phyloP scores from a whole-genome alignment of 2,113 vertebrate genomes.

The Picathartes gymnocephalus region DNA sequence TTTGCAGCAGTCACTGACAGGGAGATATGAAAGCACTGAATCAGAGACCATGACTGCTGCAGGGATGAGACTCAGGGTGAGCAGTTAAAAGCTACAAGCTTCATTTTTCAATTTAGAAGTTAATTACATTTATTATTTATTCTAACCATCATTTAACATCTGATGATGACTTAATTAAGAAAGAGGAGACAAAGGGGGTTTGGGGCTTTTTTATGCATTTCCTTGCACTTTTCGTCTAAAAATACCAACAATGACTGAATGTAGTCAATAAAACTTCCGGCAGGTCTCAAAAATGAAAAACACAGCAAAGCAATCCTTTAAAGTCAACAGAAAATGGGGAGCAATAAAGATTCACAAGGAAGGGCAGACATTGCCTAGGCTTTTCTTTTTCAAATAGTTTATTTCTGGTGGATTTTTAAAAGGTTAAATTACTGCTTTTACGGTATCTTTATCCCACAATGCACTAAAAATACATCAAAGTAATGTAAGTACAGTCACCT shows the following conservation, averaged over 20 bases:
- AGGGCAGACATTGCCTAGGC: not conserved
- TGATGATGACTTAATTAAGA: not conserved
- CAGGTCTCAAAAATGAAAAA: not conserved
- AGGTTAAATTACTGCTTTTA: not conserved
- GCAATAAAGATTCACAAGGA: not conserved
- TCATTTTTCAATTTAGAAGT: not conserved
- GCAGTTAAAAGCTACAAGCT: not conserved
- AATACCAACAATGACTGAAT: not conserved
- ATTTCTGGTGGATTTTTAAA: not conserved
- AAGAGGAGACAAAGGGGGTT: not conserved
- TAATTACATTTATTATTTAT: not conserved
- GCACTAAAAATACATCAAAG: not conserved
- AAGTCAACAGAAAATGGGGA: not conserved
- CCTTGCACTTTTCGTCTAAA: not conserved
- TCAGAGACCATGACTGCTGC: rapidly evolving
- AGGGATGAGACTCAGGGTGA: not conserved
- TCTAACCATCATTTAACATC: not conserved
- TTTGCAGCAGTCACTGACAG: not conserved
- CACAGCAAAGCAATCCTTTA: not conserved
- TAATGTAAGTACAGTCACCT: not conserved
- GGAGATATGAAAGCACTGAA: not conserved
- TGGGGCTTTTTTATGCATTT: not conserved
- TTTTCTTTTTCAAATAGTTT: not conserved
- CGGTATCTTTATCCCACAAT: not conserved
- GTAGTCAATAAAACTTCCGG: not conserved